Base-by-base conservation (phyloP, 2,113 vertebrate species). In the Lipotes vexillifer region DNA sequence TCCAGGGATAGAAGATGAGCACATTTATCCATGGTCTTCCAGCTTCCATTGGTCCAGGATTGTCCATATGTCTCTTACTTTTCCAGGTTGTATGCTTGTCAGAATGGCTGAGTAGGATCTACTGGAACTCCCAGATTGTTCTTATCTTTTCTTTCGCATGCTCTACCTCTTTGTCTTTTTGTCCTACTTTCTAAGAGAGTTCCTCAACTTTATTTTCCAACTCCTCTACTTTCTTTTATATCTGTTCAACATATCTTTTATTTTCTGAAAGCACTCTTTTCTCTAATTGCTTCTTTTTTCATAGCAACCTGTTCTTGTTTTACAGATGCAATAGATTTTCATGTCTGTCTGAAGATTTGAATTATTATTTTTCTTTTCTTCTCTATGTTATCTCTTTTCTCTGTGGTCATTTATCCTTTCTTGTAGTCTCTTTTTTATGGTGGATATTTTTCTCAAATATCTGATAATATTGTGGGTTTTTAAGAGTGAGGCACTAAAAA, bases 291-390 rank as follows among this genome's bases (percentile, higher is more conserved):
- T 82, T 74, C 12, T 80, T 87, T 90, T 86, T 38, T 17, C n/a
- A 44, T 85, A 92, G 27, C 25, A 80, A 80, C 18, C 52, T 93
- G 41, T 81, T 86, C 57, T 93, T 93, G 17, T 93, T 93, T 95
- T 75, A 81, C 55, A 85, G 57, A 61, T 41, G 12, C 31, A 83
- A 74, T 27, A 91, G 68, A 2, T 86, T 71, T 84, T 83, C 59
- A 29, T 21, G 27, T 44, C 49, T 63, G 23, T 93, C 75, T 59
- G 41, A 15, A 78, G 36, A 20, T 80, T 89, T 93, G 49, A 68
- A 68, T 75, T 75, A 88, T 80, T 33, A 69, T 71, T 65, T 75
- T 65, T 65, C 41, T 72, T 92, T 14, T 49, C n/a, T 18, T 59
- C 74, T 61, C 44, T 25, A 36, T 63, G 13, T 65, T 66, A 21